These are phyloP conservation scores for Halisarca cf. caerulea DNA, from an alignment of 37 sponge, comb jelly and placozoan genomes.

Conservation along the genomic window DNA sequence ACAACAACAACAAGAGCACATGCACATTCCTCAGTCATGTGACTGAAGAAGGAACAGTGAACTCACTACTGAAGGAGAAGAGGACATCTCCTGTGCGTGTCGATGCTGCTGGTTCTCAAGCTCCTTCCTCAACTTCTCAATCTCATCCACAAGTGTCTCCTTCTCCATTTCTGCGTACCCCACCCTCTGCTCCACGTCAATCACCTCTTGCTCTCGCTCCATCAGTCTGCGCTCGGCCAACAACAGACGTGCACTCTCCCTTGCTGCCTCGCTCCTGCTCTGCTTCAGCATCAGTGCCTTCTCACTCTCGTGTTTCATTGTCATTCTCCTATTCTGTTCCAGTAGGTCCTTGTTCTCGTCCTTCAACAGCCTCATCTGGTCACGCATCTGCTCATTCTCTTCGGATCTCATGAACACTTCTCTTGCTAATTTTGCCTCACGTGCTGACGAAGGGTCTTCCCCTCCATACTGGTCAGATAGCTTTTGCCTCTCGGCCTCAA, in stretches of 20 bases:
- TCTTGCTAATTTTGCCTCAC: slow-evolving; percentile 48
- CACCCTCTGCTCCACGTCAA: slow-evolving; percentile 47
- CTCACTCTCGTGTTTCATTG: slow-evolving; percentile 54
- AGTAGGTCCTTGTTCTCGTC: slow-evolving; percentile 59
- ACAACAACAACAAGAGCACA: too few species aligned
- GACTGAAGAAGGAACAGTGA: background rate
- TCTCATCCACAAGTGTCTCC: slow-evolving; percentile 56
- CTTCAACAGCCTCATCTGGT: slow-evolving; percentile 33
- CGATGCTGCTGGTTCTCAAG: background rate
- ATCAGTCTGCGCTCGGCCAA: slow-evolving; percentile 71
- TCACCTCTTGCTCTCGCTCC: slow-evolving; percentile 63
- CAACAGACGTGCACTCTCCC: slow-evolving; percentile 67
- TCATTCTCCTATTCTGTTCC: slow-evolving; percentile 55
- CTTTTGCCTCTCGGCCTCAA: slow-evolving; percentile 38
- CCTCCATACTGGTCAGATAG: slow-evolving; percentile 29
- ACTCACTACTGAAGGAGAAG: background rate
- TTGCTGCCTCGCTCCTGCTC: slow-evolving; percentile 36
- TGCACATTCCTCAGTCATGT: background rate
- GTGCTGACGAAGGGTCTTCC: slow-evolving; percentile 29
- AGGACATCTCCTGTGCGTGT: slow-evolving; percentile 1
- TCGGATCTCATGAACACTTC: slow-evolving; percentile 66
- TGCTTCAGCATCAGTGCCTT: slow-evolving; percentile 44
- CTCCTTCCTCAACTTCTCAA: slow-evolving; percentile 36
- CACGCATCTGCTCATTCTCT: slow-evolving; percentile 53
- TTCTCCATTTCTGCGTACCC: slow-evolving; percentile 58